These are phyloP conservation scores for Drosophila orosa DNA, from an alignment of 1,140 invertebrate species.

Conservation along the genomic window DNA sequence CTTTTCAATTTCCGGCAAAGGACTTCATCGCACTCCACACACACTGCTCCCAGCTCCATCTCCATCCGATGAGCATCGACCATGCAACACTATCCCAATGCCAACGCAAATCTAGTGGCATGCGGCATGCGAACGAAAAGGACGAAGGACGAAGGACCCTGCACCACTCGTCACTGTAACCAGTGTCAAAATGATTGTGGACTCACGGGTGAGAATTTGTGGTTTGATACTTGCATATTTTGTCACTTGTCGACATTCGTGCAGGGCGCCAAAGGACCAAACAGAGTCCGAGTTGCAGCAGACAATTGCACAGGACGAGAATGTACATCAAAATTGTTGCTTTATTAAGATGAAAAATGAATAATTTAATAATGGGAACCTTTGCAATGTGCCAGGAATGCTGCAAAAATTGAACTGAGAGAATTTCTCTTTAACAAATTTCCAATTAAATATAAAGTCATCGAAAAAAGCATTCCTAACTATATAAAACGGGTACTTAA, in stretches of 20 bases:
- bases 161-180: constrained; percentile 59
- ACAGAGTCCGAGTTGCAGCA: constrained; percentile 1
- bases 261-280: neutral
- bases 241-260: constrained; percentile 72
- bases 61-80: constrained; percentile 18
- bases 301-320: neutral
- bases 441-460: neutral
- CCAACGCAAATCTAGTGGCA: constrained; percentile 67
- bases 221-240: constrained; percentile 83
- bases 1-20: constrained; percentile 79
- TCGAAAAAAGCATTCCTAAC: neutral
- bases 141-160: constrained; percentile 18
- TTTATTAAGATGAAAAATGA: neutral
- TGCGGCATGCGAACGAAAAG: constrained; percentile 20
- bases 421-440: neutral
- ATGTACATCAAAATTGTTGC: neutral
- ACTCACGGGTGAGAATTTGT: constrained; percentile 82
- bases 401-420: too few relatives aligned
- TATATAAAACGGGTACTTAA: neutral
- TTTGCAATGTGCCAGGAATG: neutral
- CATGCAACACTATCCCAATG: constrained; percentile 73
- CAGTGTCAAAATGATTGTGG: constrained; percentile 83
- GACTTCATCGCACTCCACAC: constrained; percentile 52
- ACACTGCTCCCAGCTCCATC: too few relatives aligned
- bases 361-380: neutral